Base-by-base conservation (phyloP, 1,140 invertebrate species). In the Campoletis sonorensis region DNA sequence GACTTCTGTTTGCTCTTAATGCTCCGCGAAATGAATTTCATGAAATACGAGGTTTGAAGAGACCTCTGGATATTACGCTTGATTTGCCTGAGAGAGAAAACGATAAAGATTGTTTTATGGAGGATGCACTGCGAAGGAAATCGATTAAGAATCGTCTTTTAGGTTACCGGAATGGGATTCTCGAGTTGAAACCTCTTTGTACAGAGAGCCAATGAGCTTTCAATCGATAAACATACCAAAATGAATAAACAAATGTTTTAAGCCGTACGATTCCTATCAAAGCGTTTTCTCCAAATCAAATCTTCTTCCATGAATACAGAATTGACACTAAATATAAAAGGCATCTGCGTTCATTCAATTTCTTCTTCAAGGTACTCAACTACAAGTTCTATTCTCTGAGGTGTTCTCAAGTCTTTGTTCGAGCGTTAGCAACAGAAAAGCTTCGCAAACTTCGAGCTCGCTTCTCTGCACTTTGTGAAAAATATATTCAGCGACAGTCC, bases 1-100 rank as follows among this genome's bases (percentile, higher is more conserved):
- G 68, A 49, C 78, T 45, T 68, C 64, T 68, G 45, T 79, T 64
- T 68, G 77, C 37, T 49, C 58, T 79, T 68, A 27, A 68, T 79
- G 77, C 61, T 58, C 54, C 21, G 21, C 18, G 61, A 64, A 64
- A 64, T 64, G 61, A 64, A 64, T 64, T 13, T 64, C 23, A 64
- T 21, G 61, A 64, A 64, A 64, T 64, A 64, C 61, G 61, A 64
- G 61, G 61, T 7, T 23, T 10, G 61, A 64, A 23, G 18, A 45
- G 40, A 45, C 40, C 5, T 21, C 15, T 1, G 21, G n/a, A 26
- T 26, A 13, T 23, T 26, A 26, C 61, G 61, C 4, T 23, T 26
- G 23, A 64, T 23, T 23, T 64, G 23, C 61, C 61, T 64, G 11
- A 21, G 23, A 26, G 61, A 8, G 61, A 64, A 26, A 64, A 26